A percentile compares a stretch with the other conserved stretches of the same genome.
Conservation (phyloP, 2,888 invertebrate genomes). For the Dinocampus coccinellae region DNA sequence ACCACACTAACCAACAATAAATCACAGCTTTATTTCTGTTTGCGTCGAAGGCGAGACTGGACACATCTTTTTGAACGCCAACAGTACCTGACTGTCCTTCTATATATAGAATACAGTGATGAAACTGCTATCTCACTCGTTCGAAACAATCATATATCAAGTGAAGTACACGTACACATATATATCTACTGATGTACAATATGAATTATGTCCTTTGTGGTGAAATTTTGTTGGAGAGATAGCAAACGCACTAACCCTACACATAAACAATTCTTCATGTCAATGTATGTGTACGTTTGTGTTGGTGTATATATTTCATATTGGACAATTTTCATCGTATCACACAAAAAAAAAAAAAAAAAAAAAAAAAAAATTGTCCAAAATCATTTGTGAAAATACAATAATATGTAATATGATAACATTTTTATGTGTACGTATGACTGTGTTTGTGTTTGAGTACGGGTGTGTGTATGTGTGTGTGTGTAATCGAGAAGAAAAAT, state of each 20-base stretch:
- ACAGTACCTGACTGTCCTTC: neutral
- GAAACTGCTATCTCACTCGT: conserved; percentile 40
- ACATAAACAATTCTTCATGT: conserved; percentile 1
- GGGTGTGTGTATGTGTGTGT: no score
- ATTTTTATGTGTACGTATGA: no score
- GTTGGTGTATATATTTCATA: neutral
- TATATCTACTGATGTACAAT: conserved; percentile 14
- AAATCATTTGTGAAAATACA: neutral
- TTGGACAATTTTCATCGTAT: neutral
- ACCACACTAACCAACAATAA: conserved; percentile 36
- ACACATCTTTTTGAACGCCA: conserved; percentile 40
- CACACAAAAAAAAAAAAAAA: neutral
- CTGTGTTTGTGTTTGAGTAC: no score
- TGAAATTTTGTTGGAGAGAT: neutral
- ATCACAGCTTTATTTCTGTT: conserved; percentile 49
- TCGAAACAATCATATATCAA: conserved; percentile 45
- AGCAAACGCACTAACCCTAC: neutral
- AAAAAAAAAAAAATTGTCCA: no score
- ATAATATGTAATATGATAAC: no score
- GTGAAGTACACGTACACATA: neutral
- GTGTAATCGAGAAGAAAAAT: neutral
- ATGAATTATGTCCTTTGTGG: conserved; percentile 44
- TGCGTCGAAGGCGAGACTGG: conserved; percentile 42
- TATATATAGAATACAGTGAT: conserved; percentile 23
- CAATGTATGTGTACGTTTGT: neutral